Evolutionary conservation across 2,113 vertebrate species (phyloP).

Genomic region (Vireo altiloquus): DNA sequence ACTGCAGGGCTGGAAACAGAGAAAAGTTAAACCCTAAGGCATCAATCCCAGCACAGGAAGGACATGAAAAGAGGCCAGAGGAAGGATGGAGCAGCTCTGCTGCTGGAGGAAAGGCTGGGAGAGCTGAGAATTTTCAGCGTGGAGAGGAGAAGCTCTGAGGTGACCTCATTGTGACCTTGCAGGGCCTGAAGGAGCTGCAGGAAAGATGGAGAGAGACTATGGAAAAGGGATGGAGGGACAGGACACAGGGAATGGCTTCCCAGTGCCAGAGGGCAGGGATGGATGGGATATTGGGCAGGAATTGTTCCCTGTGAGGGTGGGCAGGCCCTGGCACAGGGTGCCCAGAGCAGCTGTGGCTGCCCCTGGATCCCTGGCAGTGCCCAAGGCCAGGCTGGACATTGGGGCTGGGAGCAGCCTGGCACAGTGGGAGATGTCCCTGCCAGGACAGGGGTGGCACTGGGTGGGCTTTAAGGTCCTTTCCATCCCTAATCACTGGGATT

Average conservation of each 20-base stretch:
- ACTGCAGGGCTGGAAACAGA: no score
- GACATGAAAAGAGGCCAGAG: not conserved
- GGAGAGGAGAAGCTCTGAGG: not conserved
- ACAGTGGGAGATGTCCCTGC: not conserved
- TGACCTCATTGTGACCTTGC: accelerated
- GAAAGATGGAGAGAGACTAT: not conserved
- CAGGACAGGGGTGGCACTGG: accelerated
- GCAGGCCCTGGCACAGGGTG: accelerated
- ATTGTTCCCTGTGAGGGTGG: not conserved
- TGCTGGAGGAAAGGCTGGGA: not conserved
- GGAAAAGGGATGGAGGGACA: not conserved
- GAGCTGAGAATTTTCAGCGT: not conserved
- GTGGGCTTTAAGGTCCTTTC: accelerated
- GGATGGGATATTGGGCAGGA: accelerated
- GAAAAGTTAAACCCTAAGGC: no score
- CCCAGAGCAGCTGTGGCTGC: not conserved
- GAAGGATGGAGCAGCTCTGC: not conserved
- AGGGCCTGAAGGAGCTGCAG: accelerated
- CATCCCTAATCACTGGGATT: not conserved
- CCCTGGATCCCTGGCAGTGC: not conserved
- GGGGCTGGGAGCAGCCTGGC: not conserved
- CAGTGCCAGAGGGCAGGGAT: accelerated
- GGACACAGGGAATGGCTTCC: not conserved
- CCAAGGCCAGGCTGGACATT: not conserved
- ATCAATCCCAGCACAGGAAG: not conserved